These are phyloP conservation scores for Cyprinella venusta DNA, from an alignment of 2,797 vertebrate genomes.

Conservation along the genomic window DNA sequence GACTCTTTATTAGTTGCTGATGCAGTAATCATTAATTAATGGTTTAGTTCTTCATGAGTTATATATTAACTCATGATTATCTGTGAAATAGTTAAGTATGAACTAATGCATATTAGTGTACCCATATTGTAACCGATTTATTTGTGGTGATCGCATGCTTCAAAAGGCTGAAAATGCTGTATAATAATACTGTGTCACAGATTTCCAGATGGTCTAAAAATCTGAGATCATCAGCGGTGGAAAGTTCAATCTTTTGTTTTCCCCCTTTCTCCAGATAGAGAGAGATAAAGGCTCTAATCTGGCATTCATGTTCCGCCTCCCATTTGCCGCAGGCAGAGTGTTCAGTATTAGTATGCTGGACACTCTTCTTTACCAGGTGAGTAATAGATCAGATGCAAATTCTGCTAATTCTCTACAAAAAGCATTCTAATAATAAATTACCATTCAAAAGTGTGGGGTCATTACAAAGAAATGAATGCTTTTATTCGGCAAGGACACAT, in stretches of 20 bases:
- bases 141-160: not conserved
- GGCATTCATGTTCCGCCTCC: constrained; percentile 98
- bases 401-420: not conserved
- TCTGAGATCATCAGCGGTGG: not conserved
- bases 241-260: constrained; percentile 30
- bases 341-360: constrained; percentile 99
- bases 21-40: too few relatives aligned
- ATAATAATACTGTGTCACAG: not conserved
- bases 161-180: not conserved
- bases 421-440: not conserved
- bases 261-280: constrained; percentile 84
- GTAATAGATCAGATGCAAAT: not conserved
- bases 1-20: too few relatives aligned
- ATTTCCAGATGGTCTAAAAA: not conserved
- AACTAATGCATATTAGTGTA: too few relatives aligned
- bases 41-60: too few relatives aligned
- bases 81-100: too few relatives aligned
- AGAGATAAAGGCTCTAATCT: constrained; percentile 95
- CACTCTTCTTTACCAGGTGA: constrained; percentile 95
- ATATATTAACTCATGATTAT: too few relatives aligned
- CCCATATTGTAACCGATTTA: too few relatives aligned
- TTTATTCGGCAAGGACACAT: not conserved
- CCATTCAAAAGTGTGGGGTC: not conserved
- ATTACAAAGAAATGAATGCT: rapidly evolving
- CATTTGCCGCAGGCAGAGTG: constrained; percentile 94